Percentiles rank a stretch among this genome's conserved stretches.
phyloP scores from a whole-genome alignment of 2,888 invertebrate genomes.

The Ditula angustiorana region DNA sequence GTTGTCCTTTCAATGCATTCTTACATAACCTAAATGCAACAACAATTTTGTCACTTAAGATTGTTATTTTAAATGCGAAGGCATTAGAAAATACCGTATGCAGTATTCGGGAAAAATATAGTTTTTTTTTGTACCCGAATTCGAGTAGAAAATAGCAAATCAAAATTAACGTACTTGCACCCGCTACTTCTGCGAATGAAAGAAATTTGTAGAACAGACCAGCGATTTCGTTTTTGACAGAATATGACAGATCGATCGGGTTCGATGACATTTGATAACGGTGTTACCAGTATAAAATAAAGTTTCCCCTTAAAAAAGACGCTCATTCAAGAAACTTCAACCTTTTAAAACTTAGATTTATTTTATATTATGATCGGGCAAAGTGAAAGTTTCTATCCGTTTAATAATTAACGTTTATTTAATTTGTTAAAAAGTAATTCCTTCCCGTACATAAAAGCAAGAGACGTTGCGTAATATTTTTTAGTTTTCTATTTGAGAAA shows the following conservation, averaged over 20 bases:
- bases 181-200: conserved; percentile 71
- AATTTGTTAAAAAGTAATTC: too few species aligned
- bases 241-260: conserved; percentile 14
- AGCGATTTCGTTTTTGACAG: conserved; percentile 4
- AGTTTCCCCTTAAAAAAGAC: not conserved
- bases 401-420: too few species aligned
- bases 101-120: conserved; percentile 17
- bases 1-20: conserved; percentile 48
- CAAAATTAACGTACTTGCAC: conserved; percentile 68
- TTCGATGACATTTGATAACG: conserved; percentile 9
- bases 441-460: too few species aligned
- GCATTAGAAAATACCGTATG: conserved; percentile 32
- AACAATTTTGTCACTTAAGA: conserved; percentile 45
- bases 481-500: too few species aligned
- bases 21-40: conserved; percentile 70
- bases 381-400: too few species aligned
- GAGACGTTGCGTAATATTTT: too few species aligned
- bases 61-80: conserved; percentile 26
- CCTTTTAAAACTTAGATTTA: too few species aligned
- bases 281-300: conserved; percentile 3
- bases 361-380: too few species aligned
- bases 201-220: conserved; percentile 56
- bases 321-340: too few species aligned
- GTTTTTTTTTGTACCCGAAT: conserved; percentile 7
- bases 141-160: conserved; percentile 40